Percentiles rank a stretch among this genome's conserved stretches.
These are phyloP conservation scores for Pseudomyrmex flavicornis DNA, from an alignment of 1,140 invertebrate species.

Conservation along the genomic window DNA sequence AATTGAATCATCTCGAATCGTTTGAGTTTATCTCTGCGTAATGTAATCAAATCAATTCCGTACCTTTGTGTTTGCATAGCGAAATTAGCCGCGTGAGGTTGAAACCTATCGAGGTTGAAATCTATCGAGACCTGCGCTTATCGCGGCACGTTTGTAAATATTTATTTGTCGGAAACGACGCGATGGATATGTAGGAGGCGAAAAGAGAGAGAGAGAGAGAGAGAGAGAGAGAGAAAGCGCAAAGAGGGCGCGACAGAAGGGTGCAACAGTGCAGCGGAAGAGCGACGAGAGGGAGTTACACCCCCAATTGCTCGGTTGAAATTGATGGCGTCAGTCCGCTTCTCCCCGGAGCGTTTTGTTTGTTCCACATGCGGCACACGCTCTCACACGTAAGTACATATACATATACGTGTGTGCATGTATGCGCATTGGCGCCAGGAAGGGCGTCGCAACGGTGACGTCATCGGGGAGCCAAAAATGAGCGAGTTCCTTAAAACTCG, in stretches of 20 bases:
- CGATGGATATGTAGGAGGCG: background rate
- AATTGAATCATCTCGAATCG: background rate
- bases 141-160: slow-evolving; percentile 30
- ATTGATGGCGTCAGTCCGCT: slow-evolving; percentile 46
- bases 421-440: slow-evolving; percentile 38
- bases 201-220: background rate
- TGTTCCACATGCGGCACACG: slow-evolving; percentile 31
- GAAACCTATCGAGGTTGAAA: background rate
- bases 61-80: background rate
- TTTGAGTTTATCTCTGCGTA: background rate
- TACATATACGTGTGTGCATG: background rate
- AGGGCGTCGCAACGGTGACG: slow-evolving; percentile 54
- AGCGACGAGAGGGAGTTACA: slow-evolving; percentile 8
- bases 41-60: background rate
- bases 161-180: slow-evolving; percentile 30
- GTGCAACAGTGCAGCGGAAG: slow-evolving; percentile 3
- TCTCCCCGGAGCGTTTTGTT: slow-evolving; percentile 36
- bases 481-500: background rate
- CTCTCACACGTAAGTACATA: background rate
- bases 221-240: background rate
- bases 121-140: background rate
- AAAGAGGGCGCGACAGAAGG: background rate
- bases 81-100: background rate
- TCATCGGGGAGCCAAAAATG: slow-evolving; percentile 48
- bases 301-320: slow-evolving; percentile 40